phyloP scores from a whole-genome alignment of 2,888 invertebrate species.

The Rosalia funebris region DNA sequence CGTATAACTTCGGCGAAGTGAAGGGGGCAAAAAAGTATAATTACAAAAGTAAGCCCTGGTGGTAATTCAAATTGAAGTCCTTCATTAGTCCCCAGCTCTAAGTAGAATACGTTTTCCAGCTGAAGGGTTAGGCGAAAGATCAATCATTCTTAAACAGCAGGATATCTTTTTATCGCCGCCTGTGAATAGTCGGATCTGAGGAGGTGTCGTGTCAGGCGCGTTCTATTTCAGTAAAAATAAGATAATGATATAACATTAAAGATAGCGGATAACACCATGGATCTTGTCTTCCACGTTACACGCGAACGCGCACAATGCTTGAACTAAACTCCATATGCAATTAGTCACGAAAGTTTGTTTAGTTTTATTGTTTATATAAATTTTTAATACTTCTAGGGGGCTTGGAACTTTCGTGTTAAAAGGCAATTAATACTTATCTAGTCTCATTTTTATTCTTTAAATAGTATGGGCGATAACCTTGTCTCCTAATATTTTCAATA shows the following conservation, averaged over 20 bases:
- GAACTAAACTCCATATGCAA: constrained; percentile 28
- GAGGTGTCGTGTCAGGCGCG: constrained; percentile 42
- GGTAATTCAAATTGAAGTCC: too few species aligned
- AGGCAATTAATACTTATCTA: too few species aligned
- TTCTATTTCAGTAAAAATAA: constrained; percentile 34
- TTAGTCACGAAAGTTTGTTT: constrained; percentile 41
- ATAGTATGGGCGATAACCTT: too few species aligned
- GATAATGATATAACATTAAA: constrained; percentile 32
- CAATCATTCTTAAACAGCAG: constrained; percentile 47
- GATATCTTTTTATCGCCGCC: constrained; percentile 43
- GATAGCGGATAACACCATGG: constrained; percentile 8
- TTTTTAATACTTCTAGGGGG: neutral
- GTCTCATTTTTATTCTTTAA: too few species aligned
- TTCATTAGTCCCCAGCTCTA: too few species aligned
- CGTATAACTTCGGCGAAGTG: too few species aligned
- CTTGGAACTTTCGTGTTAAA: too few species aligned
- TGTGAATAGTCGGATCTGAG: constrained; percentile 25
- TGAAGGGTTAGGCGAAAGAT: constrained; percentile 29
- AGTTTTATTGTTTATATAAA: constrained; percentile 20
- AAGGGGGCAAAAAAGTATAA: too few species aligned
- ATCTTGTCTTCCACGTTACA: constrained; percentile 28
- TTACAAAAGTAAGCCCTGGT: too few species aligned
- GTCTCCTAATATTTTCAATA: too few species aligned
- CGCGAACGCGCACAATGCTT: constrained; percentile 44
- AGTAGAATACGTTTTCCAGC: neutral